Base-by-base conservation (phyloP, 2,797 vertebrate species). In the Chrosomus eos region DNA sequence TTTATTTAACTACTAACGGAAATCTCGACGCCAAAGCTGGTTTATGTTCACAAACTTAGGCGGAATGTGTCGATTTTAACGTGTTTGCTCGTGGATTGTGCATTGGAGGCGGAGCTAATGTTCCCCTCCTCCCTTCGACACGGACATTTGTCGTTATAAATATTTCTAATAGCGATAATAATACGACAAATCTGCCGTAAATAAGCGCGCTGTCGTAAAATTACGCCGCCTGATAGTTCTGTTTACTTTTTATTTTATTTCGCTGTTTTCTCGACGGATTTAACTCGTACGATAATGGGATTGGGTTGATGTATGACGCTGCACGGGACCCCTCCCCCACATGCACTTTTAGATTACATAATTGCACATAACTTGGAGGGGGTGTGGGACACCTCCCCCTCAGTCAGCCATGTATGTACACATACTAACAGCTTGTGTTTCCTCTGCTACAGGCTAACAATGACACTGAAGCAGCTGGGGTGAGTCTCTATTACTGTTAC, bases 361-460 rank as follows among this genome's bases (percentile, higher is more conserved):
- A 93, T 92, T 89, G 90, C 85, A 90, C 88, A 88, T 94, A 91
- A 93, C 81, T 90, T 87, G 58, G 82, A 77, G 88, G 43, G 53
- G 64, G 89, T 68, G 40, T 88, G 86, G 88, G 36, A 66, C 64
- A 60, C 80, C 79, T 91, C 94, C 91, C 91, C 93, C 92, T 91
- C 84, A 92, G 92, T 90, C 91, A 92, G 80, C 76, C 83, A 62
- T 88, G 89, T 90, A 90, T 91, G 84, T 82, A 66, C 55, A 36
- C 74, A 88, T 90, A 21, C 66, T 90, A 83, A 87, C 87, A 90
- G 64, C 89, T 10, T 81, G 28, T 83, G 43, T 48, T 77, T 53
- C 85, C 28, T 89, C 53, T 90, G 45, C 0, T 26, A 67, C 92
- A 96, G 95, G 53, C 86, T 36, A 82, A 66, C 60, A 62, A 58